These are phyloP conservation scores for Haliclystus octoradiatus DNA, from an alignment of 30 jellyfish, hydroid and myxozoan genomes.

Conservation along the genomic window DNA sequence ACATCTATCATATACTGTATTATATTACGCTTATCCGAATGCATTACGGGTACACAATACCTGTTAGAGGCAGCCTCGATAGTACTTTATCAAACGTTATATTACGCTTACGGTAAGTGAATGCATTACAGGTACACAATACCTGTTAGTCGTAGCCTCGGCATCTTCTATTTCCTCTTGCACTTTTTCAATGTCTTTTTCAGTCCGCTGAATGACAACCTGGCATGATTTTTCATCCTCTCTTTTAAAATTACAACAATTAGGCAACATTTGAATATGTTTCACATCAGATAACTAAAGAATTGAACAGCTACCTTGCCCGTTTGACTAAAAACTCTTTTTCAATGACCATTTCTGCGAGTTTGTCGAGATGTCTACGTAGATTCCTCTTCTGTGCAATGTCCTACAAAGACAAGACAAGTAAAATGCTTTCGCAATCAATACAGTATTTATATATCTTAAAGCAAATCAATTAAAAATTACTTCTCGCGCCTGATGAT, in stretches of 20 bases:
- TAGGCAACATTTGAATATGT: neutral
- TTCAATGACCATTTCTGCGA: constrained; percentile 86
- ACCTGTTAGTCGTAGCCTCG: constrained; percentile 58
- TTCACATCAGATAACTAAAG: neutral
- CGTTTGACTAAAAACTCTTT: constrained; percentile 59
- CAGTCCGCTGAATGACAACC: constrained; percentile 37
- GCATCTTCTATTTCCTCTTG: constrained; percentile 69
- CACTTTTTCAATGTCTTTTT: constrained; percentile 37
- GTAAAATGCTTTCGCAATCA: neutral
- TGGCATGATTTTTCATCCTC: constrained; percentile 58
- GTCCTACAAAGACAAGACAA: constrained; percentile 30
- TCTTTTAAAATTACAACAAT: constrained; percentile 5
- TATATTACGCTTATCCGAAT: too few relatives aligned
- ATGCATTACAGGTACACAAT: neutral
- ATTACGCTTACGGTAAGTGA: too few relatives aligned
- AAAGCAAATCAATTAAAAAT: too few relatives aligned
- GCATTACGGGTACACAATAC: too few relatives aligned
- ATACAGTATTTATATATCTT: too few relatives aligned
- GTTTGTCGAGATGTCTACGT: constrained; percentile 75
- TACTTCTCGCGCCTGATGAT: constrained; percentile 33
- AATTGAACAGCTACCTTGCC: constrained; percentile 39
- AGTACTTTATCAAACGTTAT: too few relatives aligned
- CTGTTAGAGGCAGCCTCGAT: too few relatives aligned
- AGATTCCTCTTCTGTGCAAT: constrained; percentile 54
- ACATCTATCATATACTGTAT: too few relatives aligned